Evolutionary conservation across 2,888 invertebrate species (phyloP).

Genomic region (Hydraecia micacea): DNA sequence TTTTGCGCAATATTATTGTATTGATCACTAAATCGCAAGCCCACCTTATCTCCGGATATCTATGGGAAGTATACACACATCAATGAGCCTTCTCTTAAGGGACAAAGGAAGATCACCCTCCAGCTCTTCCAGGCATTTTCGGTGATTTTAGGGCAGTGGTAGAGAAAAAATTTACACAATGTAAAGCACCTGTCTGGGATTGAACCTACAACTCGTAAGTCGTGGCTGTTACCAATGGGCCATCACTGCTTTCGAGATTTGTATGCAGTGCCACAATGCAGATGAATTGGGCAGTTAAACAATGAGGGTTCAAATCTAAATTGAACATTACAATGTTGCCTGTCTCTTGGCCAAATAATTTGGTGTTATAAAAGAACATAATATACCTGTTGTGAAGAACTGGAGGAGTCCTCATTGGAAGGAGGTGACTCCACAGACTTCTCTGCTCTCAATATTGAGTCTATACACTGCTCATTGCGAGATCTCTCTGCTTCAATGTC

Average conservation of each 20-base stretch:
- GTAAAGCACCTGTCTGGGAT: neutral
- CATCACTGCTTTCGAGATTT: neutral
- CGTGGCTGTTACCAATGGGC: neutral
- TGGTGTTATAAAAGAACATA: neutral
- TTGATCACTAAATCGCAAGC: too few relatives aligned
- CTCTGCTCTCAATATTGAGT: constrained; percentile 94
- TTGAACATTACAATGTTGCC: neutral
- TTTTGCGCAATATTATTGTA: too few relatives aligned
- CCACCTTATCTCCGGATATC: too few relatives aligned
- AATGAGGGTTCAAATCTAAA: neutral
- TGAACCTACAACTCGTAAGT: neutral
- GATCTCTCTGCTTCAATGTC: constrained; percentile 95
- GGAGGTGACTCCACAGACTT: constrained; percentile 82
- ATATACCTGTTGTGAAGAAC: constrained; percentile 84
- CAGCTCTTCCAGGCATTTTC: too few relatives aligned
- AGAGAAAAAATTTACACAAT: neutral
- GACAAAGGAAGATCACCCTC: too few relatives aligned
- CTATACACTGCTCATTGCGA: constrained; percentile 95
- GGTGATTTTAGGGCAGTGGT: neutral
- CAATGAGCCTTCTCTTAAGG: too few relatives aligned
- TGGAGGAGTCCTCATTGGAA: constrained; percentile 83
- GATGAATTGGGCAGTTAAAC: neutral
- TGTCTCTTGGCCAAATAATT: neutral
- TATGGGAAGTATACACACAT: too few relatives aligned
- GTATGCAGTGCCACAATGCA: neutral